Conservation (phyloP, 2,797 vertebrate species). For the Tapirus indicus region DNA sequence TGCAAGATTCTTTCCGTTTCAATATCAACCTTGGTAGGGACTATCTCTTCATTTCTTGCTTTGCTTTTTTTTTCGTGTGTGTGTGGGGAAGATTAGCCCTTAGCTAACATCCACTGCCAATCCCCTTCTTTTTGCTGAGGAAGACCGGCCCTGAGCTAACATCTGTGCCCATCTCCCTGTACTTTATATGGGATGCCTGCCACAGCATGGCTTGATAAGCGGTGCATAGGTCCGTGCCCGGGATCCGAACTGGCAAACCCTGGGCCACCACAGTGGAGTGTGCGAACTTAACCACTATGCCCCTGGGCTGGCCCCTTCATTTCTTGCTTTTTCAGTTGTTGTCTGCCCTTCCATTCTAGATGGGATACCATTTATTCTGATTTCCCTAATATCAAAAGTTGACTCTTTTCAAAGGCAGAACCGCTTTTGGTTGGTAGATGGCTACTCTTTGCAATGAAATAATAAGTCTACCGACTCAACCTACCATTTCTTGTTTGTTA, state of each 20-base stretch:
- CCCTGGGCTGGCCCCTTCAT: not conserved
- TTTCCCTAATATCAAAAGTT: constrained; percentile 57
- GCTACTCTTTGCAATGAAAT: constrained; percentile 22
- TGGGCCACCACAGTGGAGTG: no score
- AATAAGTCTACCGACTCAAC: not conserved
- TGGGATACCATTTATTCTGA: constrained; percentile 3
- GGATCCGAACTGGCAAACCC: no score
- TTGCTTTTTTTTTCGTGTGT: not conserved
- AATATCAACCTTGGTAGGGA: not conserved
- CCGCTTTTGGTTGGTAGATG: constrained; percentile 31
- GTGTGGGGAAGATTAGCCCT: no score
- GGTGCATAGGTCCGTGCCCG: no score
- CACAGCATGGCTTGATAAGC: no score
- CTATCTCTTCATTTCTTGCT: constrained; percentile 42
- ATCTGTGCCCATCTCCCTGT: no score
- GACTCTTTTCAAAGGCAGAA: constrained; percentile 46
- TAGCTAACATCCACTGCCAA: no score
- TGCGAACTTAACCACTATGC: no score
- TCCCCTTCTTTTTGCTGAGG: no score
- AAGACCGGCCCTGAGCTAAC: no score
- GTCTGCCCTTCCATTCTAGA: not conserved
- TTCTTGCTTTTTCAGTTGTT: constrained; percentile 58
- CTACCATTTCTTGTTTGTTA: not conserved
- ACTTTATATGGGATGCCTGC: no score
- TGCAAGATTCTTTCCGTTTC: constrained; percentile 42